Percentiles rank a stretch among this genome's conserved stretches.
Evolutionary conservation across 1,140 invertebrate species (phyloP).

Genomic region (Saxidomus purpurata): DNA sequence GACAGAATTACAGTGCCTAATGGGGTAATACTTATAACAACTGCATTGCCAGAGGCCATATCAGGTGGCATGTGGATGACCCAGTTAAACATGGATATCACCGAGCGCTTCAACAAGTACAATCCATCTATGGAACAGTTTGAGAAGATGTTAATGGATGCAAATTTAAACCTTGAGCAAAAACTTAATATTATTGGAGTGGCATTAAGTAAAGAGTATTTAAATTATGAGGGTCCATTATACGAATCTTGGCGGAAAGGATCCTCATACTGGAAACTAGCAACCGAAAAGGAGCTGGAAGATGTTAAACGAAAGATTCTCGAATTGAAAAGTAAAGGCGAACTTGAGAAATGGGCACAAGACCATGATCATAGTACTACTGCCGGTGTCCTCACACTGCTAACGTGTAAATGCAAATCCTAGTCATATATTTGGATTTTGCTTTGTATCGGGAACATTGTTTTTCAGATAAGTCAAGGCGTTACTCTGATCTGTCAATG

Average conservation of each 20-base stretch:
- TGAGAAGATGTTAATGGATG: neutral
- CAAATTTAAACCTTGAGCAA: neutral
- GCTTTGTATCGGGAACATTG: no score
- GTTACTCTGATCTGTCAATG: no score
- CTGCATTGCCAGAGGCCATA: neutral
- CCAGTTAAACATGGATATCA: neutral
- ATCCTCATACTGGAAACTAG: conserved; percentile 21
- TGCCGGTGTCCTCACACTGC: neutral
- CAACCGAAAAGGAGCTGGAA: conserved; percentile 1
- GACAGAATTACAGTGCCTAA: neutral
- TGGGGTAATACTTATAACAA: neutral
- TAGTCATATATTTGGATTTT: no score
- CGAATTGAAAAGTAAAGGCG: conserved; percentile 4
- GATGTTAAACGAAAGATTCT: neutral
- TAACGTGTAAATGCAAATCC: neutral
- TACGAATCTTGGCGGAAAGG: conserved; percentile 1
- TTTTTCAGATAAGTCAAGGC: no score
- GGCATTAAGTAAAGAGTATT: neutral
- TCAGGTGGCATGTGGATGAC: neutral
- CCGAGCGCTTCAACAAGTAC: neutral
- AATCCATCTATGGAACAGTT: neutral
- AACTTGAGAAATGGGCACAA: conserved; percentile 23
- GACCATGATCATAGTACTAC: neutral
- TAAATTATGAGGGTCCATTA: conserved; percentile 37
- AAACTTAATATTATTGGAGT: conserved; percentile 38